Conservation (phyloP, 2,797 vertebrate species). For the Aratinga solstitialis region DNA sequence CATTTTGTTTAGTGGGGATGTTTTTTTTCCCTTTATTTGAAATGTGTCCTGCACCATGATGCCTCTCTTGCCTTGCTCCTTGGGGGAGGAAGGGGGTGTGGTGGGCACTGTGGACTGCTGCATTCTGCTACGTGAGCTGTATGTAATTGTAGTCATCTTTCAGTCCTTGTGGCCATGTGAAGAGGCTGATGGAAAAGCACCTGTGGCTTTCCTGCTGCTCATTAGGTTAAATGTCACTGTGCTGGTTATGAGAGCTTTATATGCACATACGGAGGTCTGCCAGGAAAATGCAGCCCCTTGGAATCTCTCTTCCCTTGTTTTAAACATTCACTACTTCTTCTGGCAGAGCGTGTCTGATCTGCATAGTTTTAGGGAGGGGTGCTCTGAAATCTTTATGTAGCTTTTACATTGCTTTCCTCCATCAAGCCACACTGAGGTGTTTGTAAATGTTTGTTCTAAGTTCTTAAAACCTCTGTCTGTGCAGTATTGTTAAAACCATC, state of each 20-base stretch:
- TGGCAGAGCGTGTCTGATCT: background rate
- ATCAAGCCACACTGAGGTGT: background rate
- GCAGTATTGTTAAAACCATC: background rate
- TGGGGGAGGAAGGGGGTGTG: background rate
- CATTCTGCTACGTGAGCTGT: background rate
- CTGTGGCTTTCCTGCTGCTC: slow-evolving; percentile 16
- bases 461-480: background rate
- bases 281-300: background rate
- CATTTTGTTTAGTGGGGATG: slow-evolving; percentile 7
- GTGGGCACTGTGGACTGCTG: background rate
- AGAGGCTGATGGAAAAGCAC: background rate
- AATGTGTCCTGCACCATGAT: slow-evolving; percentile 11
- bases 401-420: background rate
- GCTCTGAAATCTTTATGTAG: background rate
- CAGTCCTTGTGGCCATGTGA: background rate
- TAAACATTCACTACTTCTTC: background rate
- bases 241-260: background rate
- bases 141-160: background rate
- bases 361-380: background rate
- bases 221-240: slow-evolving; percentile 45
- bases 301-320: background rate
- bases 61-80: background rate
- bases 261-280: background rate
- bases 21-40: background rate
- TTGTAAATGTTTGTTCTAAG: background rate